phyloP scores from a whole-genome alignment of 2,888 invertebrate genomes.

The Euproctis similis region DNA sequence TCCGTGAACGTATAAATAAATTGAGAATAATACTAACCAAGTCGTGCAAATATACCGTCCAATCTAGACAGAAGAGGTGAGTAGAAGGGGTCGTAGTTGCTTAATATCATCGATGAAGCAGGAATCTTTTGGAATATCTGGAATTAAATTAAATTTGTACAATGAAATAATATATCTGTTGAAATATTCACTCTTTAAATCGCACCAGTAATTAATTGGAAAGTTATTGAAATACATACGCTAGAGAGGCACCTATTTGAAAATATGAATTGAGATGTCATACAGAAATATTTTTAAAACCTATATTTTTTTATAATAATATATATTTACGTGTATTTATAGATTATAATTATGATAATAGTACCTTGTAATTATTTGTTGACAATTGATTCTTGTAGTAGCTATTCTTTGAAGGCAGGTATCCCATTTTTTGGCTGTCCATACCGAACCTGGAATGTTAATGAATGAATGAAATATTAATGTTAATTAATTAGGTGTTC shows the following conservation, averaged over 20 bases:
- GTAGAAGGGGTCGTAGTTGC: conserved; percentile 93
- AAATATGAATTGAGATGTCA: no score
- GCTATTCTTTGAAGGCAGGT: conserved; percentile 74
- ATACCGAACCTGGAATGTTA: conserved; percentile 75
- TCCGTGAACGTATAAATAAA: not conserved
- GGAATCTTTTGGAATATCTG: conserved; percentile 91
- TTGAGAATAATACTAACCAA: conserved; percentile 37
- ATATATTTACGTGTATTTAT: no score
- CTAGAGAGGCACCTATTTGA: no score
- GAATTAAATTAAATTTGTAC: no score
- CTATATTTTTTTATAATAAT: not conserved
- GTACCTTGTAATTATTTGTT: conserved; percentile 79
- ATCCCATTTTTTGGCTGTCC: conserved; percentile 78
- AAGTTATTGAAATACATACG: no score
- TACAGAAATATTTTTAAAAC: no score
- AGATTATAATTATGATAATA: no score
- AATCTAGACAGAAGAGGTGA: conserved; percentile 89
- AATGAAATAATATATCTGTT: no score
- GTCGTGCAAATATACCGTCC: conserved; percentile 86
- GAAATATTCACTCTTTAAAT: no score
- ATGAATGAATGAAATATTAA: no score
- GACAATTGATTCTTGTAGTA: conserved; percentile 79
- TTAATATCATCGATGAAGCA: conserved; percentile 85
- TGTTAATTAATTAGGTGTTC: no score
- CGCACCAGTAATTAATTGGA: no score